A percentile compares a stretch with the other conserved stretches of the same genome.
Evolutionary conservation across 2,113 vertebrate genomes (phyloP).

Genomic region (Illadopsis cleaveri): DNA sequence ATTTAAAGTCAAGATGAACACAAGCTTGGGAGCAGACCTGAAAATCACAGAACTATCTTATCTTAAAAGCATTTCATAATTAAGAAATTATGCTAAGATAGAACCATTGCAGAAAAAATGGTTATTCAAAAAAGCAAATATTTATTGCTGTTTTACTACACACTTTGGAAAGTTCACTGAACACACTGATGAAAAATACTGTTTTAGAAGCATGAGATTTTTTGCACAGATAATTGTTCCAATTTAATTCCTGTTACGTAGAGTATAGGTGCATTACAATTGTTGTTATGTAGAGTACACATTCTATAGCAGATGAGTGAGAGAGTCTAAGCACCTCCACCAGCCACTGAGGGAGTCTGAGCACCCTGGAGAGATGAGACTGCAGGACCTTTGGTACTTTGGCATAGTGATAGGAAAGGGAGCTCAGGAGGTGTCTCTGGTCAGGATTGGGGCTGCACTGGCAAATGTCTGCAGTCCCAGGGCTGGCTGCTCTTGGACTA

Average conservation of each 20-base stretch:
- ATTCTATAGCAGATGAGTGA: neutral
- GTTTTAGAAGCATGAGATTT: neutral
- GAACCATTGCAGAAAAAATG: neutral
- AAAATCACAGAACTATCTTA: neutral
- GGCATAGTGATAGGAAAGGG: fast-evolving
- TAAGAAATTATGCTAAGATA: neutral
- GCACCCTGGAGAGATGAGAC: neutral
- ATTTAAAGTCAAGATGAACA: neutral
- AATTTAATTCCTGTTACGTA: neutral
- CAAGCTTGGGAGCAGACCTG: neutral
- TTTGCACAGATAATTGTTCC: neutral
- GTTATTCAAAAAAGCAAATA: neutral
- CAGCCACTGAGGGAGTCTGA: neutral
- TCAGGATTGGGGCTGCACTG: fast-evolving
- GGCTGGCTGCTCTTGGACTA: neutral
- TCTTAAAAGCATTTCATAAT: neutral
- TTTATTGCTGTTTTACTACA: neutral
- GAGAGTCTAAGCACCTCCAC: neutral
- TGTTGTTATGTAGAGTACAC: neutral
- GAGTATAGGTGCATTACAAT: neutral
- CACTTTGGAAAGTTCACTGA: neutral
- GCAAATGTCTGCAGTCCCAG: fast-evolving
- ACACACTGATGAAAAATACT: neutral
- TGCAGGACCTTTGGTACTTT: neutral
- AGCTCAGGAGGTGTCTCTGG: neutral